A percentile compares a stretch with the other conserved stretches of the same genome.
Conservation (phyloP, 2,797 vertebrate species). For the Urocyon cinereoargenteus region DNA sequence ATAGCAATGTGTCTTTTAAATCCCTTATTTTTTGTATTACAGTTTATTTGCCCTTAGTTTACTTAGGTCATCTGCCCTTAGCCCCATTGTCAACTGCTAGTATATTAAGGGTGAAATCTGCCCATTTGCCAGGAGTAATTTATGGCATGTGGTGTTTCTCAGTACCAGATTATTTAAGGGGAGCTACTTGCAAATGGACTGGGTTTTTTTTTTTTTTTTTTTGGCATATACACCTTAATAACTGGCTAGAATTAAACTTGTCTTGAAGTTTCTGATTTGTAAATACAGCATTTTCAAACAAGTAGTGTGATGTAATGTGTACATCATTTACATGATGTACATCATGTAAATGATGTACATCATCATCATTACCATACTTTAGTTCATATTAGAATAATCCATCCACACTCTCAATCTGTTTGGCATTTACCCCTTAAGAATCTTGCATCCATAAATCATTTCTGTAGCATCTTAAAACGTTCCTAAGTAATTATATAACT, state of each 20-base stretch:
- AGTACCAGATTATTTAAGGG: conserved; percentile 66
- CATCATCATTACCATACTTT: conserved; percentile 68
- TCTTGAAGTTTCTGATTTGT: conserved; percentile 75
- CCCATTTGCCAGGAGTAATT: conserved; percentile 29
- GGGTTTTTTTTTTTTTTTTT: not conserved
- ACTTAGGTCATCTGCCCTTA: not conserved
- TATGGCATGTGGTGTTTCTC: not conserved
- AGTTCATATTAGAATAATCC: conserved; percentile 64
- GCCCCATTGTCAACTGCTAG: conserved; percentile 5
- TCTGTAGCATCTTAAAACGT: conserved; percentile 62
- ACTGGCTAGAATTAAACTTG: conserved; percentile 73
- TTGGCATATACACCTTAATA: conserved; percentile 65
- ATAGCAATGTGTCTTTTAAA: not conserved
- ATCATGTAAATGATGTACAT: too few species aligned
- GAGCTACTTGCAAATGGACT: conserved; percentile 47
- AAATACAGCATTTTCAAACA: conserved; percentile 73
- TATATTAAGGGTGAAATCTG: conserved; percentile 17
- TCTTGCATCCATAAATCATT: conserved; percentile 74
- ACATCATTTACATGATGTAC: too few species aligned
- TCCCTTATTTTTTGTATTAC: not conserved
- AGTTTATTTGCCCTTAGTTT: not conserved
- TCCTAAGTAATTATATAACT: conserved; percentile 57
- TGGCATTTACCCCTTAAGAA: conserved; percentile 71
- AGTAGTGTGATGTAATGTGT: conserved; percentile 62
- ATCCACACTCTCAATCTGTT: conserved; percentile 74